Conservation (phyloP, 1,140 invertebrate genomes). For the Nebria ingens region DNA sequence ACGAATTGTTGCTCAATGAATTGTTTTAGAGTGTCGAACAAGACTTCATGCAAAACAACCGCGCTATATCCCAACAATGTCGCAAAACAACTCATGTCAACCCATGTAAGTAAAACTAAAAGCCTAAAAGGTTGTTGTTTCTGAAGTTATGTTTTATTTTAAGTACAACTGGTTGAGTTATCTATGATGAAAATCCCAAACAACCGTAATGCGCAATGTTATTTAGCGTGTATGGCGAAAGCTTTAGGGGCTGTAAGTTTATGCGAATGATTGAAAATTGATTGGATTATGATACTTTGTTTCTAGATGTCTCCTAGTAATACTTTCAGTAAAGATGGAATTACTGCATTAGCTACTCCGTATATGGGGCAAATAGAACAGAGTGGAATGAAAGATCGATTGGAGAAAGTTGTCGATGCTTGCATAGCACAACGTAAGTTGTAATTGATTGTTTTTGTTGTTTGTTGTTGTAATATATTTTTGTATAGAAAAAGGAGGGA, state of each 20-base stretch:
- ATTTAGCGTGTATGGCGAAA: background rate
- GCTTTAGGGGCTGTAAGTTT: background rate
- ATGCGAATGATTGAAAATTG: too few relatives aligned
- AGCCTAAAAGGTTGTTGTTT: too few relatives aligned
- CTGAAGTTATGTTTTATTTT: too few relatives aligned
- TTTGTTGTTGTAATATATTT: background rate
- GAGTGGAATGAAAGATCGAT: background rate
- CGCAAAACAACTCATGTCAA: too few relatives aligned
- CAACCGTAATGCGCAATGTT: background rate
- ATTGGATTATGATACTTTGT: too few relatives aligned
- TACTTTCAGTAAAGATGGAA: background rate
- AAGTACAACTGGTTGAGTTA: background rate
- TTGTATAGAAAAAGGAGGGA: background rate
- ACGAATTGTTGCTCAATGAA: too few relatives aligned
- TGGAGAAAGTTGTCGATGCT: background rate
- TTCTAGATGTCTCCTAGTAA: background rate
- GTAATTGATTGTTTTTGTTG: background rate
- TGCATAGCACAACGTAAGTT: background rate
- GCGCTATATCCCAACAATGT: too few relatives aligned
- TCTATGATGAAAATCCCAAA: background rate
- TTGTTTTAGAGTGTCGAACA: too few relatives aligned
- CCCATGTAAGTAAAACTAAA: too few relatives aligned
- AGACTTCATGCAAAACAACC: too few relatives aligned
- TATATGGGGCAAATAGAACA: background rate
- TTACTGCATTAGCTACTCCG: background rate